Evolutionary conservation across 2,113 vertebrate species (phyloP).

Genomic region (Ceyx cyanopectus): DNA sequence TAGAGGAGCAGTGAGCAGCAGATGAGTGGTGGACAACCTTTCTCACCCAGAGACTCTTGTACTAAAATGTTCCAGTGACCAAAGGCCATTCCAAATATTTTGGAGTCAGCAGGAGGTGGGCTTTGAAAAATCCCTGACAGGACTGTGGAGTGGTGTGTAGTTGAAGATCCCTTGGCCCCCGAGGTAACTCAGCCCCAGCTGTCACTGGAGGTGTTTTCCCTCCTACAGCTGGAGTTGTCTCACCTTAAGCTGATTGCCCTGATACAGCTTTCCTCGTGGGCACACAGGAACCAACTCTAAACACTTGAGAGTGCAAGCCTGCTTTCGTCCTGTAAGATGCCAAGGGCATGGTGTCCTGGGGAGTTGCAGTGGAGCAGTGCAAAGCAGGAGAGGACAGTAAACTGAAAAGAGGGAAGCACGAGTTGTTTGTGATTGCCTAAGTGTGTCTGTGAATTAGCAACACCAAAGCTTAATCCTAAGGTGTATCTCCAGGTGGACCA

Average conservation of each 20-base stretch:
- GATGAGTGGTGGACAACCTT: background rate
- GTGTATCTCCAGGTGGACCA: background rate
- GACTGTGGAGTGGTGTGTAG: background rate
- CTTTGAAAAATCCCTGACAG: background rate
- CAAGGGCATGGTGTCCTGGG: background rate
- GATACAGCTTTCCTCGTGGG: background rate
- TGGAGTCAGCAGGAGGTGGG: background rate
- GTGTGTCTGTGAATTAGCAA: background rate
- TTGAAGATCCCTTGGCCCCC: background rate
- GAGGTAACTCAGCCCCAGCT: background rate
- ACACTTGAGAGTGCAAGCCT: background rate
- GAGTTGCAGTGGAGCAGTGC: background rate
- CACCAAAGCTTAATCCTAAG: background rate
- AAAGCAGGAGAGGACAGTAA: background rate
- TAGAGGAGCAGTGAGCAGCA: background rate
- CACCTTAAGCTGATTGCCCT: background rate
- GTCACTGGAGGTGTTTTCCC: background rate
- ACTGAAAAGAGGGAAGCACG: background rate
- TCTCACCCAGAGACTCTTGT: background rate
- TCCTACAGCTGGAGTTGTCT: background rate
- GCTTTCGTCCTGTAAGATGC: background rate
- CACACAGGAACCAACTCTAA: background rate
- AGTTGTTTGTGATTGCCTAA: background rate
- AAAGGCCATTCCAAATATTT: background rate
- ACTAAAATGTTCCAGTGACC: background rate